Base-by-base conservation (phyloP, 2,888 invertebrate species). In the Psylliodes chrysocephalus region DNA sequence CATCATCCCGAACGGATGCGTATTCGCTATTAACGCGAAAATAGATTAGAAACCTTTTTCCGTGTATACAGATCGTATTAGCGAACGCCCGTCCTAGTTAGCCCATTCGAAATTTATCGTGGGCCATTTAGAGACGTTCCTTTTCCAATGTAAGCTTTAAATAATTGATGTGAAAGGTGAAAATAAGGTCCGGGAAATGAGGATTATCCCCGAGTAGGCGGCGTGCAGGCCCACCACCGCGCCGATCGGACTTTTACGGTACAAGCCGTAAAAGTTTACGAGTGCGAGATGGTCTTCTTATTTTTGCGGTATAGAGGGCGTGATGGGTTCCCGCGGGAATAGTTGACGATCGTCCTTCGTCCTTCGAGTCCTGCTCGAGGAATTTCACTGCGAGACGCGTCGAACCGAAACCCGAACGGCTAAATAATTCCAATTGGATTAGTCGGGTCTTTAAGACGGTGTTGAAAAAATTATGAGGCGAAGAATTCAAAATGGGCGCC, bases 261-360 rank as follows among this genome's bases (percentile, higher is more conserved):
- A 49, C 49, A 38, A 40, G 19, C 52, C 64, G 60, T 64, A 64
- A 64, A 64, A 64, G 28, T 64, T 60, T 60, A 64, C 60, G 60
- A 60, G 40, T 55, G 14, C 49, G 12, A 12, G 49, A 49, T 49
- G 49, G 59, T 49, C 49, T 59, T 59, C 59, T 59, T 49, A 59
- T 59, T 59, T 57, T 40, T 59, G 51, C 49, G 28, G 59, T 44
- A n/a, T n/a, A 40, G 49, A 28, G 59, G 59, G 59, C 59, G 59
- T 49, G 38, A 59, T 59, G 49, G 40, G 38, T 25, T 59, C 59
- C 59, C 49, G 49, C 15, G 40, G 59, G 59, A 49, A 49, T 59
- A 49, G 59, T 49, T 49, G 49, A 59, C 49, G 47, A 22, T 47
- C 49, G 30, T 8, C 25, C n/a, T n/a, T n/a, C 35, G 40, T 30